phyloP scores from a whole-genome alignment of 2,113 vertebrate genomes.

The Naja naja region DNA sequence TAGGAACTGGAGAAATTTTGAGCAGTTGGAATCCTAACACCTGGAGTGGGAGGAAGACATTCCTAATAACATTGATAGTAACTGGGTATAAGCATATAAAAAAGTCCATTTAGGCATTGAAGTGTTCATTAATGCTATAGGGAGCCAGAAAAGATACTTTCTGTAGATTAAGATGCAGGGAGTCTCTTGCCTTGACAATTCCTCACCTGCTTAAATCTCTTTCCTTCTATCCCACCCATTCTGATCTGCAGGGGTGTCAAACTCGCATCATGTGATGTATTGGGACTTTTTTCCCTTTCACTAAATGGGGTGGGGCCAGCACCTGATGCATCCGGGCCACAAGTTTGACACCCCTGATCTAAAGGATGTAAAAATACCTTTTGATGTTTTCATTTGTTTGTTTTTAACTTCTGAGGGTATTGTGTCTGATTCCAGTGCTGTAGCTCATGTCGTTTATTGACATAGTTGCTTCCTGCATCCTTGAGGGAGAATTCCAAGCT shows the following conservation, averaged over 20 bases:
- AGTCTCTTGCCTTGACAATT: fast-evolving
- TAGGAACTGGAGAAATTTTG: not conserved
- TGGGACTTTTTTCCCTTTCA: too few species aligned
- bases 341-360: not conserved
- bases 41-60: not conserved
- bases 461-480: not conserved
- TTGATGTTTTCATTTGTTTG: slow-evolving; percentile 2
- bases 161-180: fast-evolving
- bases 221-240: not conserved
- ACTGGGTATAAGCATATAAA: not conserved
- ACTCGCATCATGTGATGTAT: too few species aligned
- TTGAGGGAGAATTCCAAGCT: not conserved
- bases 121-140: not conserved
- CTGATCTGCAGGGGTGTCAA: not conserved
- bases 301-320: too few species aligned
- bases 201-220: not conserved
- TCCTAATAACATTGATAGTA: not conserved
- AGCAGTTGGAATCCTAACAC: not conserved
- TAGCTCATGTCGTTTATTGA: not conserved
- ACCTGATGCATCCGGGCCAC: too few species aligned
- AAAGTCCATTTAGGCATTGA: not conserved
- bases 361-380: slow-evolving; percentile 5
- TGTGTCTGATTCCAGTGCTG: not conserved
- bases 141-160: fast-evolving
- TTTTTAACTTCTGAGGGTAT: fast-evolving